Evolutionary conservation across 1,140 invertebrate species (phyloP).

Genomic region (Chymomyza costata): DNA sequence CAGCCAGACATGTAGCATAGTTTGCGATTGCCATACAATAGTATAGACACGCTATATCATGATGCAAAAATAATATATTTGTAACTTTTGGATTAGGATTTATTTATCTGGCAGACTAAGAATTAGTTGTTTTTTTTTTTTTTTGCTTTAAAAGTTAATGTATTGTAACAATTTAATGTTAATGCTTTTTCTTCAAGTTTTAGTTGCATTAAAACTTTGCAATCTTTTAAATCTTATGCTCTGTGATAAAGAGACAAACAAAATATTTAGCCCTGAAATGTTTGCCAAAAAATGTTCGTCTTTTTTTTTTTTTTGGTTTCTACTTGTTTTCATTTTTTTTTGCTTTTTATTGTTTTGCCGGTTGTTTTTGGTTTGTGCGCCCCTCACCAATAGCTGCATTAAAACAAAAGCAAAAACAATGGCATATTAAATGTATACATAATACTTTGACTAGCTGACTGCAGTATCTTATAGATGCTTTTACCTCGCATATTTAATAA

Average conservation of each 20-base stretch:
- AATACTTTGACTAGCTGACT: constrained; percentile 41
- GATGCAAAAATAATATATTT: too few species aligned
- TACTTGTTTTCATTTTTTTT: constrained; percentile 18
- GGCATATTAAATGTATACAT: constrained; percentile 58
- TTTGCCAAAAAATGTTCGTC: constrained; percentile 66
- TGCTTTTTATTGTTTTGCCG: constrained; percentile 48
- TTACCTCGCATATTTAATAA: constrained; percentile 53
- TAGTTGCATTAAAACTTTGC: too few species aligned
- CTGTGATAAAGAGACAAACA: constrained; percentile 63
- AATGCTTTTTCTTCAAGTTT: too few species aligned
- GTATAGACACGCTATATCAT: too few species aligned
- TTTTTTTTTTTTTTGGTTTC: constrained; percentile 29
- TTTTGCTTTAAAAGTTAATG: too few species aligned
- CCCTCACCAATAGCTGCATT: constrained; percentile 31
- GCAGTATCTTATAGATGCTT: constrained; percentile 19
- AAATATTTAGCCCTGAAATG: constrained; percentile 73
- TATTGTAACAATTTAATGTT: too few species aligned
- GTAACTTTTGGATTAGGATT: too few species aligned
- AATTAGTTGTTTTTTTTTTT: too few species aligned
- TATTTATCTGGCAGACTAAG: too few species aligned
- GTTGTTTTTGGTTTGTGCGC: constrained; percentile 4
- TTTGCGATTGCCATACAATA: too few species aligned
- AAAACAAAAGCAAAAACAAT: constrained; percentile 37
- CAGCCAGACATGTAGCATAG: too few species aligned
- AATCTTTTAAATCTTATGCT: constrained; percentile 16